Conservation (phyloP, 2,888 invertebrate species). For the Ichneumon xanthorius region DNA sequence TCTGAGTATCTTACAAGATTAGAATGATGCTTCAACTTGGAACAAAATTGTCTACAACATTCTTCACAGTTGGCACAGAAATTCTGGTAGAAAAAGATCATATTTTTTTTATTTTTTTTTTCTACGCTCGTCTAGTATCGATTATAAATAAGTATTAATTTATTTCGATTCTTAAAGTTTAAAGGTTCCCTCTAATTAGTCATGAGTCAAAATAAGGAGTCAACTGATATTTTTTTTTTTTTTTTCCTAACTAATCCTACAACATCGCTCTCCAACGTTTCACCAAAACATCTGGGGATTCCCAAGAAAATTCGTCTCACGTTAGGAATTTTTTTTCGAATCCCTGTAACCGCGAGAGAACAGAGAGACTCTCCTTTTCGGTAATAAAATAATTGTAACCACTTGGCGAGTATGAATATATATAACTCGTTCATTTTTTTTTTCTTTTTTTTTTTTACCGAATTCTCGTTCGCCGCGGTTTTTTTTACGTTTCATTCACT, state of each 20-base stretch:
- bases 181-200: constrained; percentile 81
- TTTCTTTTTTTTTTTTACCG: constrained; percentile 21
- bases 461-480: neutral
- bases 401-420: constrained; percentile 57
- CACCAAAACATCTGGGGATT: constrained; percentile 11
- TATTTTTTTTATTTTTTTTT: constrained; percentile 63
- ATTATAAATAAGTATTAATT: constrained; percentile 84
- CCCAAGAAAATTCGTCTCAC: constrained; percentile 11
- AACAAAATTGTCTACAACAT: constrained; percentile 81
- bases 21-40: constrained; percentile 81
- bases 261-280: constrained; percentile 57
- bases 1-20: constrained; percentile 85
- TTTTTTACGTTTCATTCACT: constrained; percentile 64
- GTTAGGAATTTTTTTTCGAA: constrained; percentile 3
- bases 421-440: constrained; percentile 22
- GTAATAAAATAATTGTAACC: constrained; percentile 70
- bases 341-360: constrained; percentile 24
- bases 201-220: constrained; percentile 81
- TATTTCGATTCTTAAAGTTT: constrained; percentile 80
- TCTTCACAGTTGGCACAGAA: constrained; percentile 84
- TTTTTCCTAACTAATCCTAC: constrained; percentile 74
- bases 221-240: constrained; percentile 70
- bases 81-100: constrained; percentile 83
- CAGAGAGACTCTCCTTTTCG: constrained; percentile 47
- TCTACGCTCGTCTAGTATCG: constrained; percentile 77